Evolutionary conservation across 1,140 invertebrate genomes (phyloP), one percentile per base, ranked within the genome.

Genomic region (Bombus ignitus): DNA sequence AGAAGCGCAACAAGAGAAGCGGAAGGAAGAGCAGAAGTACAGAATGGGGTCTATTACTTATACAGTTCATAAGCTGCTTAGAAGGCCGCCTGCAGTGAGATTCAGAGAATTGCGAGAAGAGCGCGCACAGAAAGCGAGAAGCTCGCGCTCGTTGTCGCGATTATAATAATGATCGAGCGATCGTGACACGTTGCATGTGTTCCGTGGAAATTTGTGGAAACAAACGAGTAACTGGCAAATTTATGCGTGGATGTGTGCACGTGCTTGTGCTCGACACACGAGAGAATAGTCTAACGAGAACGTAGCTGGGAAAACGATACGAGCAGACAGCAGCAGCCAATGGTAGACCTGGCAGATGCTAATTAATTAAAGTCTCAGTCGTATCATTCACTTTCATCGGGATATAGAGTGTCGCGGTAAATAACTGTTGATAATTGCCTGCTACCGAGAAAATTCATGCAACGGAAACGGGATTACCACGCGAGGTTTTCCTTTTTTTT

Each of bases 311-410:
- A 88, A 86, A 88, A 82, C 42, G 82, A 66, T 0, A 13, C 18
- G 75, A 62, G 28, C n/a, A 82, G 78, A 28, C 32, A 53, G 73
- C 3, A 73, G 44, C 37, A 53, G 47, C 47, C 47, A 53, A 6
- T 53, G 47, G 47, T 12, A 78, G 59, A 62, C 53, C 37, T 35
- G 35, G 22, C 12, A 1, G 83, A 88, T 89, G 81, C 68, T 89
- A 89, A 89, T 89, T 89, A 89, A 89, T 89, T 89, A 88, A 66
- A n/a, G 70, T 15, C 78, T 59, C 37, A 10, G 83, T 66, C 81
- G 82, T 88, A 88, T 89, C 85, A 82, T 88, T 88, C 83, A 86
- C 87, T 89, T 89, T 88, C 88, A 88, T 88, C 86, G 77, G 62
- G 86, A 87, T 88, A 84, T 74, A 78, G 53, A 84, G 75, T 42